phyloP scores from a whole-genome alignment of 2,888 invertebrate species.

The Buathra laborator region DNA sequence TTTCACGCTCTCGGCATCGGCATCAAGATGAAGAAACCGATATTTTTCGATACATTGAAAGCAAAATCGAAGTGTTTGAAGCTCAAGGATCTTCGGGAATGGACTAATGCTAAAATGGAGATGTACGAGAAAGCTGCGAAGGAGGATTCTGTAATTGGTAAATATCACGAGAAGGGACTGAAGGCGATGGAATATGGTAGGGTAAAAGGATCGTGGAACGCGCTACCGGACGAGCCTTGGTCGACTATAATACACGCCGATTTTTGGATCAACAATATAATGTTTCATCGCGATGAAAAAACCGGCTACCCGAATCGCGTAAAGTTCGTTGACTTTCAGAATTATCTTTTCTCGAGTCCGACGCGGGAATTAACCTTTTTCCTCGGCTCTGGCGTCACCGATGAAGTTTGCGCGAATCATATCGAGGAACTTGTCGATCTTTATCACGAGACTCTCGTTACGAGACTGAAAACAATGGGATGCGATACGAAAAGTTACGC shows the following conservation, averaged over 20 bases:
- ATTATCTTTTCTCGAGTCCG: slow-evolving; percentile 86
- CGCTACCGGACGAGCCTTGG: slow-evolving; percentile 83
- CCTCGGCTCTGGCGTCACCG: slow-evolving; percentile 86
- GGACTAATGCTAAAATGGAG: slow-evolving; percentile 72
- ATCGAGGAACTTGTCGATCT: slow-evolving; percentile 86
- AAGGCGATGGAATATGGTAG: not conserved
- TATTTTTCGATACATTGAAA: slow-evolving; percentile 78
- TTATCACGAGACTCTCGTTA: slow-evolving; percentile 86
- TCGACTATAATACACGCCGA: slow-evolving; percentile 87
- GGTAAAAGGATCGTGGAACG: slow-evolving; percentile 18
- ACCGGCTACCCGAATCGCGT: slow-evolving; percentile 83
- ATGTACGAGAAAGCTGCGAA: slow-evolving; percentile 72
- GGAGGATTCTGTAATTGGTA: slow-evolving; percentile 77
- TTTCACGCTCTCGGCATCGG: slow-evolving; percentile 88
- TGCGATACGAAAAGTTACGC: slow-evolving; percentile 79
- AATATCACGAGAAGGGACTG: slow-evolving; percentile 70
- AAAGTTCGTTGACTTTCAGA: slow-evolving; percentile 88
- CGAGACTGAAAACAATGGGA: slow-evolving; percentile 83
- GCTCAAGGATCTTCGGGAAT: slow-evolving; percentile 75
- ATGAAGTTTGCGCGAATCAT: slow-evolving; percentile 84
- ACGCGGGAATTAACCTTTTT: slow-evolving; percentile 87
- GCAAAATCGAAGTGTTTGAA: slow-evolving; percentile 79
- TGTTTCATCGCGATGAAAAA: slow-evolving; percentile 85
- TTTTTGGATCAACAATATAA: slow-evolving; percentile 88
- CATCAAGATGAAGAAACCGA: slow-evolving; percentile 84